Percentiles rank a stretch among this genome's conserved stretches.
phyloP scores from a whole-genome alignment of 2,888 invertebrate genomes.

The Nineta flava region DNA sequence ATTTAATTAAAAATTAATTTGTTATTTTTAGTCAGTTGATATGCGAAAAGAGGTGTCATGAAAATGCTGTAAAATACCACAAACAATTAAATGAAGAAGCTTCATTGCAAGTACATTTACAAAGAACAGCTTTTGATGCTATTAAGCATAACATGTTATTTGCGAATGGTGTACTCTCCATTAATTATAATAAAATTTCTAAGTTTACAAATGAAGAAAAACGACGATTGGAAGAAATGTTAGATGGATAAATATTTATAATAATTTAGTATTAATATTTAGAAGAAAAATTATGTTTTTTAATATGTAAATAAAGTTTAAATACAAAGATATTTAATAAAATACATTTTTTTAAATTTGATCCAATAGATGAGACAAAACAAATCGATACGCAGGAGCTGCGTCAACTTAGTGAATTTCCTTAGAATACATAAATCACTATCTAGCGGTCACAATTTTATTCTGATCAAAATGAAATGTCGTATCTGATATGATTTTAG shows the following conservation, averaged over 20 bases:
- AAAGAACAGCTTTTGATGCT: conserved; percentile 44
- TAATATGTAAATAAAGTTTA: too few species aligned
- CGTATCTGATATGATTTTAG: too few species aligned
- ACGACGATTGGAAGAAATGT: neutral
- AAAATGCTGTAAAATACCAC: conserved; percentile 31
- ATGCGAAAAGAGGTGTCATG: conserved; percentile 42
- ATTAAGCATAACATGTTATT: conserved; percentile 48
- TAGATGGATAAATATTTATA: neutral
- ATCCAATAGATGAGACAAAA: too few species aligned
- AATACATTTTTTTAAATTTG: too few species aligned
- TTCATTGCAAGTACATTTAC: conserved; percentile 40
- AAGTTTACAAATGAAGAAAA: neutral
- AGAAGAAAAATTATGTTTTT: neutral
- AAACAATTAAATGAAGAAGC: conserved; percentile 45
- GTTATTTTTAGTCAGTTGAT: conserved; percentile 37
- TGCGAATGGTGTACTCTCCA: conserved; percentile 33
- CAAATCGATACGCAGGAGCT: too few species aligned
- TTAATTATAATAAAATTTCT: conserved; percentile 27
- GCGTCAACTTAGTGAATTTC: too few species aligned
- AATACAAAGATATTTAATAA: too few species aligned
- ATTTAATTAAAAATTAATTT: too few species aligned
- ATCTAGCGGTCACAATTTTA: too few species aligned
- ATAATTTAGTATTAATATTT: neutral
- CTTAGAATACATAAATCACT: too few species aligned
- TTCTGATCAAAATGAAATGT: too few species aligned